Evolutionary conservation across 2,888 invertebrate species (phyloP), one percentile per base, ranked within the genome.

Genomic region (Morpho achilles): DNA sequence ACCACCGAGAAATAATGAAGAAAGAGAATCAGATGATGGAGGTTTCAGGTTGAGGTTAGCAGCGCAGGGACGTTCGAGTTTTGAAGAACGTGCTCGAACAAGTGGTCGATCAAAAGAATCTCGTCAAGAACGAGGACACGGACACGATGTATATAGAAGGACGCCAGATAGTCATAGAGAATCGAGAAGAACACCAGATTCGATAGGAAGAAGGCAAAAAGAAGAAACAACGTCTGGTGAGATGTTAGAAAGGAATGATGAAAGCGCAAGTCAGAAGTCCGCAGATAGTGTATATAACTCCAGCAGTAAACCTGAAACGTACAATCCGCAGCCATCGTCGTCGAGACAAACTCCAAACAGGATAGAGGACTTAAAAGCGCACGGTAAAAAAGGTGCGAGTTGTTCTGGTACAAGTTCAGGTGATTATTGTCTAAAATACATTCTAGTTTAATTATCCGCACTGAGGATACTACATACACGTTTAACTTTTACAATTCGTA

Each of bases 351-450:
- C 89, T 1, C 89, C 89, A 7, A 89, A 74, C 62, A 80, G 89
- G 65, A 87, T 90, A 77, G 90, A 90, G 81, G 92, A 85, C 76
- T 80, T 82, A 65, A 91, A 90, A 64, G 80, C 82, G 10, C 82
- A 83, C 58, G 86, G 88, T 8, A 89, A 88, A 68, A 89, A 89
- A 65, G 85, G 84, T 8, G 82, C 92, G 1, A 78, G 84, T 48
- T 92, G 93, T 16, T 93, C 93, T 8, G 93, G 92, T 5, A 93
- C 93, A 40, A 94, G 94, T 77, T 93, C 93, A 79, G 91, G 91
- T 91, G 73, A 55, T 43, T 55, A 55, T 54, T 54, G 23, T 48
- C 47, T 9, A 23, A 48, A 42, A 32, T 42, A 39, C 45, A 45
- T 45, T 45, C 16, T 52, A 44, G 45, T 39, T 45, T 32, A 51